Evolutionary conservation across 2,888 invertebrate genomes (phyloP), one percentile per base, ranked within the genome.

Genomic region (Leptura quadrifasciata): DNA sequence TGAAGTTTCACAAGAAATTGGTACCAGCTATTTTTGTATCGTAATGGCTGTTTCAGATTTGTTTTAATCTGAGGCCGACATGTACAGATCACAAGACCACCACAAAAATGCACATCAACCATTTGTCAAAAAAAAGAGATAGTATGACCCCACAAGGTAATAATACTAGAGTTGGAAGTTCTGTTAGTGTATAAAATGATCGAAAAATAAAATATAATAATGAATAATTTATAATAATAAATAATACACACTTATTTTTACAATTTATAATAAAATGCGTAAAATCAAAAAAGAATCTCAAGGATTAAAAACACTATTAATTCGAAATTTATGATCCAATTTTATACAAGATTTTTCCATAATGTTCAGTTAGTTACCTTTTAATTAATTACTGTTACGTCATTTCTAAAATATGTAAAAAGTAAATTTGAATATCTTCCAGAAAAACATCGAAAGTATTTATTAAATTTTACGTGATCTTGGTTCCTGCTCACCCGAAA

Each of bases 221-320:
- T 10, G 12, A 39, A n/a, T 47, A n/a, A 47, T n/a, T 47, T 47
- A 47, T n/a, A 47, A 47, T n/a, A n/a, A n/a, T 47, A 47, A 47
- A 47, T 47, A 47, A 47, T 47, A 12, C 39, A 39, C 35, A 35
- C 35, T 3, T 39, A 12, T 15, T 15, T 39, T 15, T 12, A 39
- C 12, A 4, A 12, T 39, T 12, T 15, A 12, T 39, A 47, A n/a
- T 15, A n/a, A 47, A 47, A 47, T 39, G 39, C 39, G 39, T 47
- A 47, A 47, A 47, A 47, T 47, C n/a, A n/a, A 6, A 47, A 47
- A n/a, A n/a, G 5, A 12, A 58, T n/a, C 17, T 24, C 35, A 21
- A 64, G 21, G 21, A 20, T 31, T 64, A 64, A 47, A 47, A 47
- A 47, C 47, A 47, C 47, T 47, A 47, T 47, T 47, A 47, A 47